Percentiles rank a stretch among this genome's conserved stretches.
phyloP scores from a whole-genome alignment of 2,113 vertebrate genomes.

The Anolis carolinensis region DNA sequence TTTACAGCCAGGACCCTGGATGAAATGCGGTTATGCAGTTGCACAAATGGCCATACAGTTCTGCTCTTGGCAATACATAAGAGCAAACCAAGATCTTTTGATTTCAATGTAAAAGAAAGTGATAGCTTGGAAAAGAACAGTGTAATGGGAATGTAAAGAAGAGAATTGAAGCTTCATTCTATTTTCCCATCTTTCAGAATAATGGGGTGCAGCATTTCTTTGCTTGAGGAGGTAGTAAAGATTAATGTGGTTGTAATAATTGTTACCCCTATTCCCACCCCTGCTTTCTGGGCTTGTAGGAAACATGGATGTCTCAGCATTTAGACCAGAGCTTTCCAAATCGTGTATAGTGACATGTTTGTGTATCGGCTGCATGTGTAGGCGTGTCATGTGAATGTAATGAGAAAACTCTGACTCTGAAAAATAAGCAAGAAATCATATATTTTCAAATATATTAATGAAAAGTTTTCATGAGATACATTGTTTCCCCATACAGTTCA shows the following conservation, averaged over 20 bases:
- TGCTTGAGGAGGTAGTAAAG: background rate
- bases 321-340: no score
- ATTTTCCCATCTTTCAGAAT: background rate
- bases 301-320: background rate
- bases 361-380: no score
- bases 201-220: no score
- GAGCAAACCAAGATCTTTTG: background rate
- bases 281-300: background rate
- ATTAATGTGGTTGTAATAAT: background rate
- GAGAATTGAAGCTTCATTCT: background rate
- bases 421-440: no score
- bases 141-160: background rate
- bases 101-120: slow-evolving; percentile 1
- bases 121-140: background rate
- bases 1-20: background rate
- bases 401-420: no score
- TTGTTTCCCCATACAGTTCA: no score
- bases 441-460: no score
- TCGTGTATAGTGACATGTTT: no score
- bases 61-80: slow-evolving; percentile 4
- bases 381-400: no score
- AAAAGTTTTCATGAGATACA: no score
- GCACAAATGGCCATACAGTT: background rate
- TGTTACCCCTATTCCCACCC: background rate
- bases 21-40: background rate